These are phyloP conservation scores for Dicyrtomina minuta DNA, from an alignment of 2,888 invertebrate genomes.

Conservation along the genomic window DNA sequence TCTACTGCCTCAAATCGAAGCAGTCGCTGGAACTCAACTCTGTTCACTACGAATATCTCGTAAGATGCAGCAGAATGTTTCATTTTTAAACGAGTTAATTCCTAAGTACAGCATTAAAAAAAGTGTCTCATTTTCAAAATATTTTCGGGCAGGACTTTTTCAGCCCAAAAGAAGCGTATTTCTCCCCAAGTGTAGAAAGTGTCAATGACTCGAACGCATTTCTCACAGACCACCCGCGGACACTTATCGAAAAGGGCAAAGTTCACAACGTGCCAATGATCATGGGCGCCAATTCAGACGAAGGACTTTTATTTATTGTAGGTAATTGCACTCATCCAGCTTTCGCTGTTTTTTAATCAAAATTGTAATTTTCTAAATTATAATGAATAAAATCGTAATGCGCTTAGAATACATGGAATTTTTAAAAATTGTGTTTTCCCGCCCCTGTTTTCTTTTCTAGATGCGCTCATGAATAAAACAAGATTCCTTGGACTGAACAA, in stretches of 20 bases:
- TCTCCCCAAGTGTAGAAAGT: constrained; percentile 5
- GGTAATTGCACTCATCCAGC: constrained; percentile 3
- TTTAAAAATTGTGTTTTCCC: too few species aligned
- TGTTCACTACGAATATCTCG: constrained; percentile 12
- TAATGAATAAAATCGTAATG: too few species aligned
- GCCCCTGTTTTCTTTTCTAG: constrained; percentile 1
- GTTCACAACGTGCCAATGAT: constrained; percentile 38
- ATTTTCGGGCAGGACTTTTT: constrained; percentile 22
- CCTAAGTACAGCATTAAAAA: too few species aligned
- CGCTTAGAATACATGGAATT: too few species aligned
- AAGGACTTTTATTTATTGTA: constrained; percentile 35
- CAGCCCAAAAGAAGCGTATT: constrained; percentile 19
- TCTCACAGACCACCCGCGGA: constrained; percentile 34
- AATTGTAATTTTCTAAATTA: neutral
- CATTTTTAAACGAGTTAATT: neutral
- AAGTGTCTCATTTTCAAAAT: too few species aligned
- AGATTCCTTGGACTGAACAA: constrained; percentile 35
- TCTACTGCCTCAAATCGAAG: constrained; percentile 30
- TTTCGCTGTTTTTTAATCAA: too few species aligned
- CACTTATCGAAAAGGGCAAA: constrained; percentile 30
- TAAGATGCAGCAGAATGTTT: too few species aligned
- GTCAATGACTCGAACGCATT: constrained; percentile 34
- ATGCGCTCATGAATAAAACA: constrained; percentile 8
- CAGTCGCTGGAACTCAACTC: constrained; percentile 28
- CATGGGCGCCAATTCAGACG: constrained; percentile 41